Base-by-base conservation (phyloP, 2,797 vertebrate species). In the Lacerta viridis region DNA sequence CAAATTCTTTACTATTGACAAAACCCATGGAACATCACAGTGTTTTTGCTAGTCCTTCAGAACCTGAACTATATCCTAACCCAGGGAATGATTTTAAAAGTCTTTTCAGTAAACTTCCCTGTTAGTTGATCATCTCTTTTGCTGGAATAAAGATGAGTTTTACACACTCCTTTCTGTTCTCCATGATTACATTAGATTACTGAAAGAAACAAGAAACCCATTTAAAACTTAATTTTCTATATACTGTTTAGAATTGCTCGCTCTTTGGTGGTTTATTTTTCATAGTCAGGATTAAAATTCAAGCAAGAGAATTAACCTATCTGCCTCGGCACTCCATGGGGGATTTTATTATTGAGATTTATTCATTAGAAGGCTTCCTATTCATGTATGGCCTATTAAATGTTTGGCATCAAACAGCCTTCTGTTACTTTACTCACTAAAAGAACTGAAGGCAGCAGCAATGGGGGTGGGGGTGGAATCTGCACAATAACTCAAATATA, bases 261-360 rank as follows among this genome's bases (percentile, higher is more conserved):
- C 15, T 5, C 61, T 89, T 27, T 88, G 50, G 59, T 87, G 13
- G 85, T 88, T 89, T 91, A 77, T 94, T 94, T 84, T 94, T 80
- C 39, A 93, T 87, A 64, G 39, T 86, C 64, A 91, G 77, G 82
- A 92, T 96, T 96, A 92, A 96, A 95, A 96, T 96, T 96, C 95
- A 96, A 95, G 92, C 91, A 91, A 95, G 96, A 95, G 87, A 93
- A 96, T 96, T 96, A 96, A 97, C 95, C 93, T 95, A 93, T 95
- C 90, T 94, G 90, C 90, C 88, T 95, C 86, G 89, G 4, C 0
- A 25, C 71, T 95, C 95, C 91, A 91, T 68, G 71, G 95, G 93
- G 94, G 92, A 88, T 95, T 96, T 95, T 95, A 95, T 95, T 96
- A 96, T 96, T 96, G 91, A 95, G 92, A 97, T 96, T 96, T 97